These are phyloP conservation scores for Hipparchia sbordonii DNA, from an alignment of 2,888 invertebrate genomes.

Conservation along the genomic window DNA sequence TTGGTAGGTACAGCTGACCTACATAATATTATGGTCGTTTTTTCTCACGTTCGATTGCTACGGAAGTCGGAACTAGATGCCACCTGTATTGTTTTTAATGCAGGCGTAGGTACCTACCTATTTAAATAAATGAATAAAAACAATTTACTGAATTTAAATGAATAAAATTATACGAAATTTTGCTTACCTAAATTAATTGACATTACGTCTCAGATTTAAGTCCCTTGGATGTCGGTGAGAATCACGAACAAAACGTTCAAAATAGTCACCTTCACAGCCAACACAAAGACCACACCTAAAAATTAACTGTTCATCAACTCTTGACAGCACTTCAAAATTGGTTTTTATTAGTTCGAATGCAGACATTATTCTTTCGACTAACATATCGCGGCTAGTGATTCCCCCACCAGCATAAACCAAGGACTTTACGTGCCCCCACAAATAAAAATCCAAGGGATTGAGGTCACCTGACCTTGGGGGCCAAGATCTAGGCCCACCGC, in stretches of 20 bases:
- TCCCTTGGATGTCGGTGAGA: neutral
- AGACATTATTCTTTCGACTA: no score
- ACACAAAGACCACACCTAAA: neutral
- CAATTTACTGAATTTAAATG: neutral
- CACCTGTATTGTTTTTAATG: no score
- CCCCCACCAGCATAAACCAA: no score
- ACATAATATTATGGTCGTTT: neutral
- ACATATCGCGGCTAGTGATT: no score
- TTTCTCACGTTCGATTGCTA: neutral
- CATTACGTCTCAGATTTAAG: neutral
- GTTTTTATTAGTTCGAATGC: no score
- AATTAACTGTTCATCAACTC: neutral
- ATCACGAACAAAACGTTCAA: neutral
- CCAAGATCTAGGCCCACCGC: no score
- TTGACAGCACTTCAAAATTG: neutral
- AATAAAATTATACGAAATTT: neutral
- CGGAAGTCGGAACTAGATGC: no score
- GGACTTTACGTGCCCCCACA: no score
- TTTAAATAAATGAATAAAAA: neutral
- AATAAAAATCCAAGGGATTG: no score
- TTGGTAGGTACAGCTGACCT: neutral
- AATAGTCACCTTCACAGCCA: slow-evolving; percentile 1
- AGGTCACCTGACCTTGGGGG: no score
- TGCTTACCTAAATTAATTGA: neutral
- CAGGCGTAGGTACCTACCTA: neutral